Evolutionary conservation across 1,140 invertebrate genomes (phyloP).

Genomic region (Triops cancriformis): DNA sequence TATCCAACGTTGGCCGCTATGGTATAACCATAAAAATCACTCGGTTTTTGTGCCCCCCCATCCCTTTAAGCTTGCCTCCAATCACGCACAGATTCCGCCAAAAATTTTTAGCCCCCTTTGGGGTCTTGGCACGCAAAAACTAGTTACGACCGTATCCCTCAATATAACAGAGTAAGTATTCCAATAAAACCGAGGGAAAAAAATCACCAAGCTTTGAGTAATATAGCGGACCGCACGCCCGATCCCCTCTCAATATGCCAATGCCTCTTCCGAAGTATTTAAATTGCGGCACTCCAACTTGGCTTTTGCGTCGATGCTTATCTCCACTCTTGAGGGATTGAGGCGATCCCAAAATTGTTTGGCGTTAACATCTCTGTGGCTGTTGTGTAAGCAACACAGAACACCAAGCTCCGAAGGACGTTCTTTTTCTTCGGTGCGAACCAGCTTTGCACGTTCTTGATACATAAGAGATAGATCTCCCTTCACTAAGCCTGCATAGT

Average conservation of each 20-base stretch:
- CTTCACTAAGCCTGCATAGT: too few species aligned
- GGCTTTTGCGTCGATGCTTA: not conserved
- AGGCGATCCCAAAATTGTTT: not conserved
- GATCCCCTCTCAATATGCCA: not conserved
- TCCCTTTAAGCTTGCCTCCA: not conserved
- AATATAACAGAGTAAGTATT: constrained; percentile 11
- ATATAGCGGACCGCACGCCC: not conserved
- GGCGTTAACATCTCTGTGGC: too few species aligned
- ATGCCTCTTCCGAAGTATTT: not conserved
- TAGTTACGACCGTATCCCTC: constrained; percentile 4
- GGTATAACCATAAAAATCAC: constrained; percentile 3
- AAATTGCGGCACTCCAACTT: not conserved
- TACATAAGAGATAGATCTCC: too few species aligned
- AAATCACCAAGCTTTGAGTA: not conserved
- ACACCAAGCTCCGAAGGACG: too few species aligned
- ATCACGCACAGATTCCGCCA: not conserved
- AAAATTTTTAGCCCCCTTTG: not conserved
- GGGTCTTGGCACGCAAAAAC: not conserved
- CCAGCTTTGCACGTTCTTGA: too few species aligned
- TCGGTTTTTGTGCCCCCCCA: not conserved
- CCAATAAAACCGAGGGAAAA: not conserved
- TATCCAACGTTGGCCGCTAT: not conserved
- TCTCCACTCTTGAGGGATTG: not conserved
- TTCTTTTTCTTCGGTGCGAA: too few species aligned
- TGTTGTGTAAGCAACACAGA: too few species aligned